Conservation (phyloP, 1,140 invertebrate genomes). For the Drosophila rhopaloa region DNA sequence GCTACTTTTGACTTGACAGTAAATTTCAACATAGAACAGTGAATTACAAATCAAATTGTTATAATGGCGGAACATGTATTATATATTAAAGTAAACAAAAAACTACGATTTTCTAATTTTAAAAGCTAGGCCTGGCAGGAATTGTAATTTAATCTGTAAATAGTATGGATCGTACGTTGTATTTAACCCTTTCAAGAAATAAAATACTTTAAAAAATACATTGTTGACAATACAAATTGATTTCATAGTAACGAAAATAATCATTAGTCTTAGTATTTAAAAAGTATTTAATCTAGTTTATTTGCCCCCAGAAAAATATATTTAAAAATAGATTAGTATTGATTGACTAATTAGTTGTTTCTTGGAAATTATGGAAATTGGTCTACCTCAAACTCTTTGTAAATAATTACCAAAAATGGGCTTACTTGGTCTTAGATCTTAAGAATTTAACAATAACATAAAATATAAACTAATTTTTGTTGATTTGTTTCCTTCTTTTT, state of each 20-base stretch:
- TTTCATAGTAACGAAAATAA: too few relatives aligned
- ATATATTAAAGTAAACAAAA: neutral
- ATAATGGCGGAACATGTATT: neutral
- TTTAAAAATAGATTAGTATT: too few relatives aligned
- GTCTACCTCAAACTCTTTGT: too few relatives aligned
- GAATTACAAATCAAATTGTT: slow-evolving; percentile 1
- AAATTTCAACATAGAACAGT: neutral
- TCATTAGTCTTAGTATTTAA: neutral
- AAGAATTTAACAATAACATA: too few relatives aligned
- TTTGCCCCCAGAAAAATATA: too few relatives aligned
- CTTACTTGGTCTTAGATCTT: too few relatives aligned
- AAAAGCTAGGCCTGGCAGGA: neutral
- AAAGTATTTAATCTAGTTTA: too few relatives aligned
- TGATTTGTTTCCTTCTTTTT: too few relatives aligned
- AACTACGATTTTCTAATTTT: neutral
- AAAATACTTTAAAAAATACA: neutral
- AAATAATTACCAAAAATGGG: neutral
- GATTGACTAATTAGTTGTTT: too few relatives aligned
- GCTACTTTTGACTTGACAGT: neutral
- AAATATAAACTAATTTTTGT: too few relatives aligned
- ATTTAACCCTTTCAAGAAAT: neutral
- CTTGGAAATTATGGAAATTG: too few relatives aligned
- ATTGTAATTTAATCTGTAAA: neutral
- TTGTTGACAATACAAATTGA: too few relatives aligned
- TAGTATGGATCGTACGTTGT: neutral